Evolutionary conservation across 2,888 invertebrate genomes (phyloP), one percentile per base, ranked within the genome.

Genomic region (Dorcus parallelipipedus): DNA sequence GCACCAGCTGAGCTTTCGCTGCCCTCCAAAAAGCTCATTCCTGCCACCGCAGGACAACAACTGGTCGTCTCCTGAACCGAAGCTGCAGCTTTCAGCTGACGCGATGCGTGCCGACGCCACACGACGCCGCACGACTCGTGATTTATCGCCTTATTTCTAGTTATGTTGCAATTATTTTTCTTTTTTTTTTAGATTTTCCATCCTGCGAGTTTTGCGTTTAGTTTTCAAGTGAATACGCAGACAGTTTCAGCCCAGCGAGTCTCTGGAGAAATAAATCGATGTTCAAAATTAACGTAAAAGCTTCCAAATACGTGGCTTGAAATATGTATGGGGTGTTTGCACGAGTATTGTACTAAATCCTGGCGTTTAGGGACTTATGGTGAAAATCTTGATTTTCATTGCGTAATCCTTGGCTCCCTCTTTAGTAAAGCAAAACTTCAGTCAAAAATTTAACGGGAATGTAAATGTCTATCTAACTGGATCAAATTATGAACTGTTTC

Each of bases 21-120:
- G 45, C 4, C 45, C n/a, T 45, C 45, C 45, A 45, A 45, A 42
- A 45, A 45, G 45, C 45, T 45, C 38, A 38, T 38, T 53, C 53
- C 58, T 49, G 58, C 58, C 40, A 33, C 42, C 41, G 58, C 58
- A 58, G 58, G 49, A 58, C 58, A 49, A 52, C 52, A 53, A 58
- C 58, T 58, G 49, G 14, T 45, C 49, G 49, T 49, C 52, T 40
- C 49, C 10, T 56, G 49, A 49, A 52, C 61, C 59, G 61, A 64
- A 62, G 64, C 65, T 64, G 63, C 60, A 65, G 64, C 64, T 65
- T 65, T 65, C 66, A 60, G 61, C 55, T 58, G 60, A 45, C 52
- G 51, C 64, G 67, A 61, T 52, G 48, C 52, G 40, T 50, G 33
- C 55, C 67, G 65, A 64, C 47, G 39, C 38, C 50, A 9, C 49